Evolutionary conservation across 2,113 vertebrate genomes (phyloP), one percentile per base, ranked within the genome.

Genomic region (Rhea americana): DNA sequence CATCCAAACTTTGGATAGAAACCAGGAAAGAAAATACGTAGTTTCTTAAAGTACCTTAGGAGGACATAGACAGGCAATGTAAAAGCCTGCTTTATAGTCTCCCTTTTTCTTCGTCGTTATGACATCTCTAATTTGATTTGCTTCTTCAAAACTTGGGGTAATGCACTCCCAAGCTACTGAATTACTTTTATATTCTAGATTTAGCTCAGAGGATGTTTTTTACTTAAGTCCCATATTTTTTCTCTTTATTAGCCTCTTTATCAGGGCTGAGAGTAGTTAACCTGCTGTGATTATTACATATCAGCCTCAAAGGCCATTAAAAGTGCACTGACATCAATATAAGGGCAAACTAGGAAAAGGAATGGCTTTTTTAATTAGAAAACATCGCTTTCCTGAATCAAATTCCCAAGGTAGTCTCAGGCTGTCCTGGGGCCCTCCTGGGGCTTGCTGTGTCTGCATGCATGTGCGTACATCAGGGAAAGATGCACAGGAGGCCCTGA

Each of bases 361-460:
- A 85, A 11, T 20, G 79, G 30, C 47, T 41, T 20, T 41, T 88
- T 91, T 55, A 77, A 73, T 73, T 93, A 90, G 41, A 43, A 91
- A 95, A 86, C 6, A 13, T 4, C 2, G 7, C 11, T 86, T 85
- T 94, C 73, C 41, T 70, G 3, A 88, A 75, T 90, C 20, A 55
- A 85, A 85, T 74, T 53, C 62, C 12, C 35, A 50, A 63, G 39
- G 35, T 91, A 11, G 8, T 88, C 53, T 80, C 15, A 55, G 43
- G 14, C 37, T 87, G 7, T 75, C 41, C 61, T 50, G 83, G 43
- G 90, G 41, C 50, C 43, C 88, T 94, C 43, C 73, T 53, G 58
- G 24, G 80, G 83, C 28, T 5, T 5, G 45, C 7, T 37, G 58
- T 37, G 35, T 39, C 11, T 74, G 12, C n/a, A 53, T 0, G 1